Base-by-base conservation (phyloP, 2,113 vertebrate genomes). In the Antennarius striatus region DNA sequence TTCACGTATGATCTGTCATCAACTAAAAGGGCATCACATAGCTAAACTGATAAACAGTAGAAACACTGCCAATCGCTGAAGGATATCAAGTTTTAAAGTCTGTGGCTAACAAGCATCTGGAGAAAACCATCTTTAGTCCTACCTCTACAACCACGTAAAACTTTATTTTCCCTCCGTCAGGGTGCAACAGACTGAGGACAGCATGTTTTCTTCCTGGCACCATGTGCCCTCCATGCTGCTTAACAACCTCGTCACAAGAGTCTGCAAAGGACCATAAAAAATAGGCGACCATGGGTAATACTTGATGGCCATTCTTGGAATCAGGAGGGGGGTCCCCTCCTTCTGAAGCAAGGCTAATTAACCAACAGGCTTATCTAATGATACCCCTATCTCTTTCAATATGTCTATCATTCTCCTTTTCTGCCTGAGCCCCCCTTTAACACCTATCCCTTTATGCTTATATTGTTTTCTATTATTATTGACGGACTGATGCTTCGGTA, bases 381-480 rank as follows among this genome's bases (percentile, higher is more conserved):
- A 91, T 91, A 91, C 83, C 86, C 81, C 75, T 81, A 73, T 86
- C 83, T 76, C 76, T 83, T 57, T 75, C 72, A 83, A 51, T 70
- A 68, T 67, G 54, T 76, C 61, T 68, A 3, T 58, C 42, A 72
- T 66, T 78, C 66, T 78, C 83, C 70, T 80, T 83, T 84, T 90
- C 86, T 77, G 72, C 58, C 68, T 58, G 11, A 64, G 69, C 81
- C 84, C 82, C 70, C 81, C 86, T 82, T 73, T 82, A 85, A 89
- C 86, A 69, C 60, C 46, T 82, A 64, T 79, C 90, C 76, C 76
- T 75, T 68, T 73, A 88, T 43, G 46, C 83, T 80, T 78, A 86
- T 91, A 93, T 90, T 94, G 94, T 94, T 93, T 93, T 88, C 91
- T 85, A 92, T 95, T 95, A 93, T 95, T 92, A 96, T 95, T 94